These are phyloP conservation scores for Lordiphosa andalusiaca DNA, from an alignment of 2,888 invertebrate species.

Conservation along the genomic window DNA sequence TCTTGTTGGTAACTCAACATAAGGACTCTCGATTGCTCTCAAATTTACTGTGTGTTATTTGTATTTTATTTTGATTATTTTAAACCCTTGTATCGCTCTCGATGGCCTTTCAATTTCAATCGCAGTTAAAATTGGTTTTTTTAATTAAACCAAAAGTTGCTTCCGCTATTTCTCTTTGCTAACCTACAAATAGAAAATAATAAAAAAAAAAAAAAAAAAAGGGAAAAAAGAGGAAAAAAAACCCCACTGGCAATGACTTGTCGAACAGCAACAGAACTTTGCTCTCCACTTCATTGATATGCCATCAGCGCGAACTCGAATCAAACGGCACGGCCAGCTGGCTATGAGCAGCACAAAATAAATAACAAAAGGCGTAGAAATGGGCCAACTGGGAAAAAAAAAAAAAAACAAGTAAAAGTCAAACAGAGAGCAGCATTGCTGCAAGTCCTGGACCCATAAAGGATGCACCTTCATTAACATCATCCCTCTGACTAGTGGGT, in stretches of 20 bases:
- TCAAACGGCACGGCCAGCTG: conserved; percentile 28
- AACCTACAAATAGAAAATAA: no score
- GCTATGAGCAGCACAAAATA: conserved; percentile 21
- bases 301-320: conserved; percentile 25
- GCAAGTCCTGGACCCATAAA: no score
- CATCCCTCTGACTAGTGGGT: no score
- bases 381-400: no score
- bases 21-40: no score
- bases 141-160: conserved; percentile 57
- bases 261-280: neutral
- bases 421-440: neutral
- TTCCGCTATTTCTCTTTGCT: no score
- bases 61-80: conserved; percentile 1
- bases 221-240: no score
- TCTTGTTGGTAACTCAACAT: no score
- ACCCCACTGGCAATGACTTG: no score
- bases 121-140: conserved; percentile 58
- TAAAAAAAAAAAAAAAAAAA: no score
- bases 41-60: neutral
- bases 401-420: neutral
- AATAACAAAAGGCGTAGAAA: neutral
- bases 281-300: conserved; percentile 18
- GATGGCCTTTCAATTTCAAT: conserved; percentile 41
- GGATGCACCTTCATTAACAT: no score
- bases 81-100: neutral